A percentile compares a stretch with the other conserved stretches of the same genome.
These are phyloP conservation scores for Tor tambroides DNA, from an alignment of 2,113 vertebrate species.

Conservation along the genomic window DNA sequence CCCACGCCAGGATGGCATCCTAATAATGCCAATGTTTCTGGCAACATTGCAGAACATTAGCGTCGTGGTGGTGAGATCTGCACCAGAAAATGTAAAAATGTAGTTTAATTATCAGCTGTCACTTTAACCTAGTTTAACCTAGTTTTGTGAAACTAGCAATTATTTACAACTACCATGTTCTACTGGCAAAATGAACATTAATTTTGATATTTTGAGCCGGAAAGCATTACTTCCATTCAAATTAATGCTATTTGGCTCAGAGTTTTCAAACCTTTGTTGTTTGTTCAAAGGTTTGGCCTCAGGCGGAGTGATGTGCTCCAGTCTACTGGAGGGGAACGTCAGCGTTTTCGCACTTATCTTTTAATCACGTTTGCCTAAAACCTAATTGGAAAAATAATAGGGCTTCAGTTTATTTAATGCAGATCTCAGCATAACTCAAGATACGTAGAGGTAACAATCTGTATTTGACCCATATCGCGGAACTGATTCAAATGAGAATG, in stretches of 20 bases:
- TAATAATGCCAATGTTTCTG: not conserved
- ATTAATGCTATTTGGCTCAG: not conserved
- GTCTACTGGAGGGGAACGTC: conserved; percentile 51
- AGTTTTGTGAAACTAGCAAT: not conserved
- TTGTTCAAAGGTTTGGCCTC: conserved; percentile 20
- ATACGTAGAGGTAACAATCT: not conserved
- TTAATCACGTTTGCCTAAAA: conserved; percentile 53
- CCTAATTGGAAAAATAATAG: conserved; percentile 37
- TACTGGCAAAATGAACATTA: not conserved
- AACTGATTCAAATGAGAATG: conserved; percentile 15
- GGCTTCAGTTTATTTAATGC: conserved; percentile 10
- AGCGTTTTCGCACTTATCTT: conserved; percentile 44
- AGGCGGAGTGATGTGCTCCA: conserved; percentile 34
- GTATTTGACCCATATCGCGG: not conserved
- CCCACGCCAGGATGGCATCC: not conserved
- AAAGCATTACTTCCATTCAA: not conserved
- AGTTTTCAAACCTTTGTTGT: conserved; percentile 8
- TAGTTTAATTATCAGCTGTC: not conserved
- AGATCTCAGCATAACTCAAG: conserved; percentile 29
- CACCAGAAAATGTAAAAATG: not conserved
- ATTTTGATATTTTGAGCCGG: not conserved
- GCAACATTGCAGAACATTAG: not conserved
- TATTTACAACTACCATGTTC: not conserved
- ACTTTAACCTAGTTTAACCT: too few species aligned
- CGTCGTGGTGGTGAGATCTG: not conserved